A percentile compares a stretch with the other conserved stretches of the same genome.
These are phyloP conservation scores for Mythimna lalbum DNA, from an alignment of 2,888 invertebrate genomes.

Conservation along the genomic window DNA sequence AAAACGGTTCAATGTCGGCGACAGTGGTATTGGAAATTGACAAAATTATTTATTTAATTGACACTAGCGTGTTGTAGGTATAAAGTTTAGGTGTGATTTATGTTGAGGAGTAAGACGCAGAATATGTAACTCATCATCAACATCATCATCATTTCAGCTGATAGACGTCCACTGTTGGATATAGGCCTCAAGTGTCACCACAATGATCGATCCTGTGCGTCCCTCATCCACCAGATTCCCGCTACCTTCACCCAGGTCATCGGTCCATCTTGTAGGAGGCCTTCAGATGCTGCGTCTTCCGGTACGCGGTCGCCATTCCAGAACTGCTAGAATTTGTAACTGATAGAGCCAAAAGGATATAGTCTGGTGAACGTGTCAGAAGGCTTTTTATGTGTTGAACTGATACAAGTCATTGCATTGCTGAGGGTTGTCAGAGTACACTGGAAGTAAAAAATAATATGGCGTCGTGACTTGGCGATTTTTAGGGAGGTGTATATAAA, in stretches of 20 bases:
- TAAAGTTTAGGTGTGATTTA: background rate
- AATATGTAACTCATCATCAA: too few relatives aligned
- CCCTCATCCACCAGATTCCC: too few relatives aligned
- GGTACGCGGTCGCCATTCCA: too few relatives aligned
- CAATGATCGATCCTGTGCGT: too few relatives aligned
- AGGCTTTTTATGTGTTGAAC: background rate
- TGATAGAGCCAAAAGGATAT: background rate
- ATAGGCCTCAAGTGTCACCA: too few relatives aligned
- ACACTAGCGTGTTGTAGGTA: background rate
- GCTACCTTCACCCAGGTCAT: too few relatives aligned
- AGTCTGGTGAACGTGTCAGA: background rate
- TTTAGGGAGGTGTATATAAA: background rate
- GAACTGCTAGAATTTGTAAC: too few relatives aligned
- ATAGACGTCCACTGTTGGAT: too few relatives aligned
- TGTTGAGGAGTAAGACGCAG: background rate
- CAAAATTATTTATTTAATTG: constrained; percentile 39
- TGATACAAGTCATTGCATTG: background rate
- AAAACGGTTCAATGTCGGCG: constrained; percentile 67
- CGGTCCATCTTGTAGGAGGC: too few relatives aligned
- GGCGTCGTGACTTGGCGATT: background rate
- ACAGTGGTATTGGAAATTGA: constrained; percentile 55
- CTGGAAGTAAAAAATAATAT: background rate
- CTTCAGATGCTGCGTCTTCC: too few relatives aligned
- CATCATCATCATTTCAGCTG: too few relatives aligned
- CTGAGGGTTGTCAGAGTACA: background rate